Percentiles rank a stretch among this genome's conserved stretches.
These are phyloP conservation scores for Herpetotheres cachinnans DNA, from an alignment of 2,113 vertebrate genomes.

Conservation along the genomic window DNA sequence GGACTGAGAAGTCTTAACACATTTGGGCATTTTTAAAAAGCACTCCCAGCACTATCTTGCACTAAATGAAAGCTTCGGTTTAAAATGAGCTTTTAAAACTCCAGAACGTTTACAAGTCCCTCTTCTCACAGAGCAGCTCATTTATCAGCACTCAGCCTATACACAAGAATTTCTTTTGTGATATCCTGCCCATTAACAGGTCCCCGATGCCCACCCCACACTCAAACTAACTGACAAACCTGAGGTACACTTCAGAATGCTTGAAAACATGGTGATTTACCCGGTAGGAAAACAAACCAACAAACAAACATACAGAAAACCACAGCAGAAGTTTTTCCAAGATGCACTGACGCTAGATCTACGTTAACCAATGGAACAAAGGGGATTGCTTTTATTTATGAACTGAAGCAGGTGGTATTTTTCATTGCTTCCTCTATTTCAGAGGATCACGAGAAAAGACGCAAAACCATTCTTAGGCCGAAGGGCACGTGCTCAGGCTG, in stretches of 20 bases:
- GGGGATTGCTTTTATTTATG: accelerated
- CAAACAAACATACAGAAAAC: neutral
- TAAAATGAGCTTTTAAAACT: neutral
- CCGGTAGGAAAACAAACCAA: neutral
- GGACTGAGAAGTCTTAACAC: neutral
- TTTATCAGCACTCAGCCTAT: neutral
- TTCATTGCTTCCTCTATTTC: neutral
- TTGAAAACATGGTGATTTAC: neutral
- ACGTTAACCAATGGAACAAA: neutral
- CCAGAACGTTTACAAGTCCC: neutral
- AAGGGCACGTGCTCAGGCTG: neutral
- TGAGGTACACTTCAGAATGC: neutral
- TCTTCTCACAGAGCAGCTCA: neutral
- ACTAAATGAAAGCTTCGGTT: neutral
- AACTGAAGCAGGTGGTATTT: neutral
- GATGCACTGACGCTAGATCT: neutral
- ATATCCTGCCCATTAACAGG: neutral
- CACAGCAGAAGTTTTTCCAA: neutral
- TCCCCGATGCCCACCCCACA: neutral
- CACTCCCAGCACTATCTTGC: neutral
- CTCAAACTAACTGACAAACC: neutral
- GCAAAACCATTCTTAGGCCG: neutral
- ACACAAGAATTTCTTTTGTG: neutral
- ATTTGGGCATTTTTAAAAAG: neutral
- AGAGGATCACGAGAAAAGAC: neutral